phyloP scores from a whole-genome alignment of 2,797 vertebrate genomes.

The Sarcoramphus papa region DNA sequence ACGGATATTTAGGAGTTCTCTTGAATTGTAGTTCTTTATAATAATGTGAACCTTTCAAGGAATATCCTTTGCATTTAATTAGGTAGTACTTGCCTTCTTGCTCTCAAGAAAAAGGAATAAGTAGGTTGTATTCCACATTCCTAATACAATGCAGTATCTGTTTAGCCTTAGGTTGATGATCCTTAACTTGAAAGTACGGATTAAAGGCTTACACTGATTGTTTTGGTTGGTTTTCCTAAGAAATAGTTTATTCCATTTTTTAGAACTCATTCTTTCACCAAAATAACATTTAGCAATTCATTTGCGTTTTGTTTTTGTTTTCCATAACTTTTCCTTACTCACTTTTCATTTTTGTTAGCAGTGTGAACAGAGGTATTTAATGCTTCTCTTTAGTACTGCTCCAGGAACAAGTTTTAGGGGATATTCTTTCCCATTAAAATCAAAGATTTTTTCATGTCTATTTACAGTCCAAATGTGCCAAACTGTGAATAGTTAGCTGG shows the following conservation, averaged over 20 bases:
- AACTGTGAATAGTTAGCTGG: conserved; percentile 82
- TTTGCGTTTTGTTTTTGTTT: conserved; percentile 46
- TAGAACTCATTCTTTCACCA: conserved; percentile 52
- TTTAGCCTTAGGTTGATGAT: conserved; percentile 71
- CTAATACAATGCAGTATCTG: conserved; percentile 73
- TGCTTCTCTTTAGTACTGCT: conserved; percentile 67
- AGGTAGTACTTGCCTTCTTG: conserved; percentile 68
- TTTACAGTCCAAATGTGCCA: conserved; percentile 83
- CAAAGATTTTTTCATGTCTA: conserved; percentile 72
- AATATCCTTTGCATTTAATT: conserved; percentile 71
- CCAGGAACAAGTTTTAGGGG: conserved; percentile 56
- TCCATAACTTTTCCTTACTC: conserved; percentile 12
- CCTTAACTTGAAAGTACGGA: conserved; percentile 68
- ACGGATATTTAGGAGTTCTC: conserved; percentile 53
- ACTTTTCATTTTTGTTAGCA: conserved; percentile 53
- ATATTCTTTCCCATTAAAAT: conserved; percentile 64
- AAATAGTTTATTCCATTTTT: conserved; percentile 49
- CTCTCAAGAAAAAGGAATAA: conserved; percentile 67
- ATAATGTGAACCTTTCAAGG: conserved; percentile 65
- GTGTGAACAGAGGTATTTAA: conserved; percentile 58
- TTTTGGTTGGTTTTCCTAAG: conserved; percentile 61
- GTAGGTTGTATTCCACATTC: conserved; percentile 66
- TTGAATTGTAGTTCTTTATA: conserved; percentile 62
- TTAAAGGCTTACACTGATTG: conserved; percentile 70
- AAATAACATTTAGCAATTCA: conserved; percentile 42